Evolutionary conservation across 1,140 invertebrate genomes (phyloP), one percentile per base, ranked within the genome.

Genomic region (Triops cancriformis): DNA sequence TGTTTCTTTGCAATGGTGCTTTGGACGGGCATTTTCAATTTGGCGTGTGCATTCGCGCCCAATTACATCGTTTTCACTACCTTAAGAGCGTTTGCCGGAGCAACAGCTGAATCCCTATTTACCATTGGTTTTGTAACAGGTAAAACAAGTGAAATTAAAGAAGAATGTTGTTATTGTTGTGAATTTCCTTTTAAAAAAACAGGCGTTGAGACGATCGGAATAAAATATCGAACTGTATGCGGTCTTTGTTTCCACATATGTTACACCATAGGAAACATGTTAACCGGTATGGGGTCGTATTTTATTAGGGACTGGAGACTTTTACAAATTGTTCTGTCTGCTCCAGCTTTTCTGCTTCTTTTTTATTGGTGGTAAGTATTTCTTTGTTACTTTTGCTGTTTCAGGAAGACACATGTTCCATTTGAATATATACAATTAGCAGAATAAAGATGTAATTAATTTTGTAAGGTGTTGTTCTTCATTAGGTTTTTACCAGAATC

Each of bases 401-500:
- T 37, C 31, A 37, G 31, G 7, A 37, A n/a, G n/a, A 37, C 31
- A 37, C 31, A 2, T 37, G 7, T 4, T 7, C 7, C 31, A 37
- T 37, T 37, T 7, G 31, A 37, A 37, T 7, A 7, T 37, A 7
- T 14, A 14, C 28, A 3, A 43, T 41, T 0, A n/a, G n/a, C n/a
- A n/a, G 14, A 76, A 43, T 76, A 43, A 64, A 14, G n/a, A 12
- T 64, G 51, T n/a, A n/a, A n/a, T n/a, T n/a, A n/a, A n/a, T n/a
- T n/a, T n/a, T n/a, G n/a, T n/a, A 37, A 37, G 2, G 7, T 7
- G 7, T 37, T 37, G 31, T 7, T 37, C 2, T 72, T 72, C 2
- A 23, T 72, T 74, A 74, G 37, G 73, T 74, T 74, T 31, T 31
- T 74, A 11, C 73, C 94, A 73, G 93, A 95, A 85, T 94, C 93